Conservation (phyloP, 2,888 invertebrate genomes). For the Caenorhabditis becei region DNA sequence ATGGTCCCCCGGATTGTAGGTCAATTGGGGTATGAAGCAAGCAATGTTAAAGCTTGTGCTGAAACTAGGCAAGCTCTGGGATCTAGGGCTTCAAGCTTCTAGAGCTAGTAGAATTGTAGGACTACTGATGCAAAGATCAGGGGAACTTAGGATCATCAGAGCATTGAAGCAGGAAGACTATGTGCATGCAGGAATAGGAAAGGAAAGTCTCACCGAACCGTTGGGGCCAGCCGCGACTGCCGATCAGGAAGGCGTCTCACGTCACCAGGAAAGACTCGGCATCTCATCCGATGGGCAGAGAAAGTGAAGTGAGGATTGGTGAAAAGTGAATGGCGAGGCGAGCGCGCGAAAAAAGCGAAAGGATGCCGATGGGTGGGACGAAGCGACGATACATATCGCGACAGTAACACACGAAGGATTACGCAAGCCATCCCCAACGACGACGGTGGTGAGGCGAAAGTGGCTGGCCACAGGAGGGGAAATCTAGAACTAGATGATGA, state of each 20-base stretch:
- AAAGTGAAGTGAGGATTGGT: constrained; percentile 59
- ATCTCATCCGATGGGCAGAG: constrained; percentile 59
- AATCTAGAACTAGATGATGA: constrained; percentile 57
- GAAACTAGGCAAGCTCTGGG: no score
- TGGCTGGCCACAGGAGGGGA: constrained; percentile 53
- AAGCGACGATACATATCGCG: constrained; percentile 60
- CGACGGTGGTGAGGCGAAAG: constrained; percentile 54
- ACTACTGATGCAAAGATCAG: no score
- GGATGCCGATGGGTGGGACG: constrained; percentile 59
- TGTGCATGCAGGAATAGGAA: background rate
- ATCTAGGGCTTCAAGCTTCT: no score
- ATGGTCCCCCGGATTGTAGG: no score
- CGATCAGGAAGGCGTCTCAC: constrained; percentile 55
- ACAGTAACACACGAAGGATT: constrained; percentile 56
- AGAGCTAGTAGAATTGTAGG: no score
- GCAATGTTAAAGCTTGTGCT: no score
- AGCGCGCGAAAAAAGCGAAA: constrained; percentile 49
- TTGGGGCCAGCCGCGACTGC: constrained; percentile 10
- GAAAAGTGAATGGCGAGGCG: constrained; percentile 59
- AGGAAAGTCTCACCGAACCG: constrained; percentile 38
- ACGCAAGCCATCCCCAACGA: constrained; percentile 56
- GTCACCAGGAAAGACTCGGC: constrained; percentile 51
- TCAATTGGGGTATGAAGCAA: no score
- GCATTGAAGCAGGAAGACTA: background rate
- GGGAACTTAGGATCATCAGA: no score